Base-by-base conservation (phyloP, 2,113 vertebrate species). In the Protomyctophum bolini region DNA sequence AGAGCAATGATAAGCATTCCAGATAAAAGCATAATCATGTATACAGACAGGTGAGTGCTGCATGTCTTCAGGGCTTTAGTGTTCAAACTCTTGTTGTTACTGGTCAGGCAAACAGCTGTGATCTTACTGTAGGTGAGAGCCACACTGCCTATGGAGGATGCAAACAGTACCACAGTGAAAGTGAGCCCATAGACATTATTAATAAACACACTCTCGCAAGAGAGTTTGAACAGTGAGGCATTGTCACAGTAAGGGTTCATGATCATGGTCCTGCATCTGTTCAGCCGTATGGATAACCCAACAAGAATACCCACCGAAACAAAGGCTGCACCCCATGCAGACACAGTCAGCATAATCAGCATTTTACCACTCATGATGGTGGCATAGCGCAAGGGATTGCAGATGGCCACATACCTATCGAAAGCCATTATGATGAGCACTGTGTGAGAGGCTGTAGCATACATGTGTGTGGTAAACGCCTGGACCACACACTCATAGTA, bases 361-460 rank as follows among this genome's bases (percentile, higher is more conserved):
- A 73, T 79, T 63, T 58, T 48, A 12, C 51, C 41, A 10, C 12
- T 81, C 72, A 83, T 85, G 52, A 85, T 75, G 6, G 83, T n/a
- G 0, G 63, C 11, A 28, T 80, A 80, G 51, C 70, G 66, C 66
- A 80, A 12, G 21, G 83, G 70, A 33, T 74, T 72, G 21, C 77
- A 85, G 33, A 85, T 85, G 46, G 83, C 76, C 63, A 83, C 76
- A 10, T 85, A 83, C 60, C 83, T 74, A 61, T 85, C 83, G 49
- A 85, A 80, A 6, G 83, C 73, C 83, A 83, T 75, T 1, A 75
- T 72, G 28, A 80, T 78, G 1, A 85, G 64, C 12, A 83, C 54
- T 10, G 61, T 67, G 54, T 82, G 76, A 3, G 61, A 71, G 2
- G 73, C 64, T 7, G 62, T 61, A 11, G 50, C 46, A 57, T 52